Evolutionary conservation across 2,888 invertebrate species (phyloP), one percentile per base, ranked within the genome.

Genomic region (Catonia carolina): DNA sequence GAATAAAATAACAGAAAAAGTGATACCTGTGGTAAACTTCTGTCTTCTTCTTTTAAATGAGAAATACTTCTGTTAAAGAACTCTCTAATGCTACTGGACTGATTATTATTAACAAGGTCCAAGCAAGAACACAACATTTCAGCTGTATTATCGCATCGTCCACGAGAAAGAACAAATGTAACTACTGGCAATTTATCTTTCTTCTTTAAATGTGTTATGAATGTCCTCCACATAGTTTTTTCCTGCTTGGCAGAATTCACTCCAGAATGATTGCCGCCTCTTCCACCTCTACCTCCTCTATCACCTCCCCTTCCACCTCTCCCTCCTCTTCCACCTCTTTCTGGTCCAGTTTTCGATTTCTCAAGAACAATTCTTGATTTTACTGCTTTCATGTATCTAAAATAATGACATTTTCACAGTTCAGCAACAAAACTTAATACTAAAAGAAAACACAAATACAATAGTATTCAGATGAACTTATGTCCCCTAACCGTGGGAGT

Each of bases 161-260:
- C 87, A 62, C 93, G 77, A 0, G 97, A 97, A 63, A 99, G 80
- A 0, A 92, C 93, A 70, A 99, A 99, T 0, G 90, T 88, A 0
- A 99, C 95, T 2, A 58, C 90, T 0, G 99, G 99, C 54, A 99
- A 76, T 69, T 92, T 85, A 65, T 95, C 86, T 59, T 84, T 80
- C 60, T 83, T 81, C 66, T 82, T 81, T 52, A 99, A 78, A 74
- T 92, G 89, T 64, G 88, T 42, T 8, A 63, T 50, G 22, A 95
- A 77, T 2, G 86, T 85, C 35, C 83, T 78, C 87, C 90, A 93
- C 69, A 88, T 81, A 0, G 84, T 85, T 68, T 85, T 86, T 64
- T 95, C 93, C 66, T 89, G 84, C 68, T 84, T 83, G 0, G 77
- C 76, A 61, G 75, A 77, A 55, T 63, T 15, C 56, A 35, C 48